Base-by-base conservation (phyloP, 2,113 vertebrate species). In the Phalacrocorax aristotelis region DNA sequence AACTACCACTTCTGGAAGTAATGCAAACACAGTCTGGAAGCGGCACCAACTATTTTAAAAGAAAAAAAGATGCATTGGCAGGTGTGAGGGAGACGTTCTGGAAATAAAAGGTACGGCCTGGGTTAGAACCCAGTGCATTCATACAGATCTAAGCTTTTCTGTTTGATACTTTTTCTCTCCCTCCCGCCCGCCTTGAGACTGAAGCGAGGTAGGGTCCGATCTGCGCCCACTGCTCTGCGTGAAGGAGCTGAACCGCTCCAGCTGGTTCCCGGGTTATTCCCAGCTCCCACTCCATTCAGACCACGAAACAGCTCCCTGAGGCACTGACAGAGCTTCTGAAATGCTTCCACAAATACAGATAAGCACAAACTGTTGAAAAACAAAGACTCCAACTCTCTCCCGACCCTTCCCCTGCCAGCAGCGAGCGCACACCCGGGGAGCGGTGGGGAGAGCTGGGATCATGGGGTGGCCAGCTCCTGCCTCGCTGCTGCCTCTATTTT, bases 361-460 rank as follows among this genome's bases (percentile, higher is more conserved):
- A 44, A 90, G 92, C 55, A 60, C 52, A 15, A 62, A 16, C 51
- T 44, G 54, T 0, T 78, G 69, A 71, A 25, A 83, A 75, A 7
- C 61, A 64, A 76, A 23, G 66, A 3, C 76, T 52, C 5, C 0
- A 16, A 15, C 70, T 36, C 48, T 21, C 36, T 70, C 42, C 23
- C 0, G 6, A 34, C 30, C 92, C 66, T 64, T 44, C 29, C 60
- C n/a, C 11, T 64, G 48, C 54, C 51, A 19, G 46, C 38, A 7
- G 36, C 3, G 29, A 17, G 27, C 3, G 34, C 83, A 71, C 62
- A 20, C 9, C 15, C 15, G 9, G 8, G 57, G 26, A 42, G 64
- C 1, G 0, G 6, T 4, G 27, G 16, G 49, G 27, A 38, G 19
- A 27, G 12, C 57, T 2, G 7, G 49, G 54, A 2, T 15, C 7